These are phyloP conservation scores for Heterochromis multidens DNA, from an alignment of 2,113 vertebrate species.

Conservation along the genomic window DNA sequence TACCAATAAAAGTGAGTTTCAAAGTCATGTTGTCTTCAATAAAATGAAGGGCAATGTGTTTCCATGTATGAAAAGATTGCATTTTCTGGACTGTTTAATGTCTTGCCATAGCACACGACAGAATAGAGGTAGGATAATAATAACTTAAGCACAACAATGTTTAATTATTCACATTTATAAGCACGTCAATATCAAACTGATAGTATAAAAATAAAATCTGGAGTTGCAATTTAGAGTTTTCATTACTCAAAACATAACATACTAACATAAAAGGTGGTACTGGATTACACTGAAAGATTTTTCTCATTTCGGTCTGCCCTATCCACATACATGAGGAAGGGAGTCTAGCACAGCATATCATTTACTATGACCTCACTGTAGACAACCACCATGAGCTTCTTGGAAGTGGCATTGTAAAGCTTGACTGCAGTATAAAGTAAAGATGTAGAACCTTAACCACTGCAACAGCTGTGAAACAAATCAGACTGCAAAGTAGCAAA, in stretches of 20 bases:
- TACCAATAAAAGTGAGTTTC: neutral
- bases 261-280: too few species aligned
- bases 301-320: too few species aligned
- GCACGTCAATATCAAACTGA: too few species aligned
- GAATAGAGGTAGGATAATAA: neutral
- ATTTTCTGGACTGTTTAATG: neutral
- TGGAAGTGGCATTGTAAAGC: too few species aligned
- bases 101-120: neutral
- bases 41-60: neutral
- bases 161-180: neutral
- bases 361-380: neutral
- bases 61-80: neutral
- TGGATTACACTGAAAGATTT: too few species aligned
- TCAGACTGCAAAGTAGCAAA: neutral
- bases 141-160: neutral
- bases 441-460: neutral
- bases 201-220: too few species aligned
- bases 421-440: too few species aligned
- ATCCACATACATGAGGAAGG: neutral
- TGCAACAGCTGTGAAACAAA: neutral
- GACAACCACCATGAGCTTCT: too few species aligned
- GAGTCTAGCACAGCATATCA: too few species aligned
- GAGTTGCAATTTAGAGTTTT: too few species aligned
- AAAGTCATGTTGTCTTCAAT: neutral
- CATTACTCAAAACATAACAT: too few species aligned